Evolutionary conservation across 2,888 invertebrate genomes (phyloP), one percentile per base, ranked within the genome.

Genomic region (Idaea biselata): DNA sequence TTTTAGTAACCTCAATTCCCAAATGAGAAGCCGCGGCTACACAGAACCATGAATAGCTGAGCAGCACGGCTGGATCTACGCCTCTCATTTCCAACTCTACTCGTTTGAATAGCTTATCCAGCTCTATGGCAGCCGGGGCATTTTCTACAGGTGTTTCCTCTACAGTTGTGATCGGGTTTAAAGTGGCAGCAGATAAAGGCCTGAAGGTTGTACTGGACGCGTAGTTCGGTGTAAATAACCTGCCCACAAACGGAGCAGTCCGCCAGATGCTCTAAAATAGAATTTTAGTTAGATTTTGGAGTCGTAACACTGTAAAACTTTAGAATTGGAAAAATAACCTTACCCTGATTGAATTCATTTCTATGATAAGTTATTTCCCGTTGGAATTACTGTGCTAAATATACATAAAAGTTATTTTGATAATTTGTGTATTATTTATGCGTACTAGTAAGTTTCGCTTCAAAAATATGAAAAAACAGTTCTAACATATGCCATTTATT

Each of bases 1-100:
- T 94, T 75, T 95, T 95, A 63, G 95, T 95, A 57, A 96, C 91
- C 81, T 95, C 94, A 65, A 99, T 94, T 25, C 96, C 96, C 65
- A 99, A 94, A 87, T 98, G 95, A 55, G 94, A 93, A 0, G 98
- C 98, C 44, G 98, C 95, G 63, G 95, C 95, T 6, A 94, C 93
- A 25, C 97, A 95, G 89, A 98, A 99, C 93, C 95, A 95, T 16
- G 96, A 95, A 82, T 98, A 99, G 89, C 98, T 99, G 68, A 95
- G 94, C 18, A 99, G 86, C 0, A 99, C 98, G 0, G 96, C 96
- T 1, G 95, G 95, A 83, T 99, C 99, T 78, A 98, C 95, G 16
- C 97, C 97, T 80, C 96, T 94, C 73, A 98, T 93, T 91, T 99
- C 98, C 64, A 99, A 81, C 83, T 97, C 96, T 8, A 99, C 90